These are phyloP conservation scores for Salminus brasiliensis DNA, from an alignment of 2,113 vertebrate genomes.

Conservation along the genomic window DNA sequence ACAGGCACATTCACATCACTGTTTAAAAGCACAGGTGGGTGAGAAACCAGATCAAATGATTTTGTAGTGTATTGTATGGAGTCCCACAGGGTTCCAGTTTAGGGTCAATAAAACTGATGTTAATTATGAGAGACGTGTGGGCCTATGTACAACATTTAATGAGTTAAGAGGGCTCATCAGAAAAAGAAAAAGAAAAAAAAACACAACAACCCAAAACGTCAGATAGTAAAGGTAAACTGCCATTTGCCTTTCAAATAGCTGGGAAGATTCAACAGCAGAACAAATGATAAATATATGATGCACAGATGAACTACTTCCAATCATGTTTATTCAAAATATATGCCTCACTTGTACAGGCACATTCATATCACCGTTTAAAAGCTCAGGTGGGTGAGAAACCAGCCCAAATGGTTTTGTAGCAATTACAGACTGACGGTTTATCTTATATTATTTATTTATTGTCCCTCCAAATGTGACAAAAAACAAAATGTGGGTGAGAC, in stretches of 20 bases:
- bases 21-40: neutral
- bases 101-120: too few relatives aligned
- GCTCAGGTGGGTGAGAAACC: neutral
- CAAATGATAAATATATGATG: neutral
- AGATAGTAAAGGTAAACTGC: too few relatives aligned
- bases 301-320: conserved; percentile 39
- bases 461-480: too few relatives aligned
- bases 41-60: too few relatives aligned
- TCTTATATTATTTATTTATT: neutral
- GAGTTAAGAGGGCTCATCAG: too few relatives aligned
- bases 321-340: conserved; percentile 69
- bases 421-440: neutral
- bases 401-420: neutral
- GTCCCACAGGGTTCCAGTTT: too few relatives aligned
- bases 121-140: too few relatives aligned
- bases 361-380: neutral
- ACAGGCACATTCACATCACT: conserved; percentile 21
- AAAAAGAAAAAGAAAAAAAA: too few relatives aligned
- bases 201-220: too few relatives aligned
- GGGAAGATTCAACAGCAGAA: neutral
- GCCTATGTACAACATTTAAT: too few relatives aligned
- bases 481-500: neutral
- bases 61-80: too few relatives aligned
- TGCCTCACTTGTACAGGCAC: conserved; percentile 6
- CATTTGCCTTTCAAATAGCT: too few relatives aligned